Evolutionary conservation across 2,113 vertebrate species (phyloP), one percentile per base, ranked within the genome.

Genomic region (Etheostoma cragini): DNA sequence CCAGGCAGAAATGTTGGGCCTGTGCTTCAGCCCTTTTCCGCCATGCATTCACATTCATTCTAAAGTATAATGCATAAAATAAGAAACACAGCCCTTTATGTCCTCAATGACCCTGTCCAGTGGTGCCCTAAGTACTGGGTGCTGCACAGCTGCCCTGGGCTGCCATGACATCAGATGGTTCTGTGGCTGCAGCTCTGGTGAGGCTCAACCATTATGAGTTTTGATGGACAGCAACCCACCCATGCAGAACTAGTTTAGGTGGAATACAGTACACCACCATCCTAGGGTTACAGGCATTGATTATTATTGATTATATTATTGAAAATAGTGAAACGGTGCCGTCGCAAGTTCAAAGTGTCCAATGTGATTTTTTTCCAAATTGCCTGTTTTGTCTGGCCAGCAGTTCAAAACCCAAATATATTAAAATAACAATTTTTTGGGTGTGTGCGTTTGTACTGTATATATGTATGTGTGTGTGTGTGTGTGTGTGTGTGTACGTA

Each of bases 61-160:
- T 10, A 46, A 14, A 6, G 8, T 57, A 47, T 47, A 17, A 54
- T 64, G 76, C 58, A 22, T 35, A 33, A 61, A 81, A 84, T 80
- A 53, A 78, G 76, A 73, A 63, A 33, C 65, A 42, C 49, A 8
- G 24, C 38, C 50, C 49, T 60, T 60, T 2, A 7, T 81, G 85
- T 76, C 80, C 83, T 82, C 80, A 72, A 6, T 87, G 70, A 87
- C 77, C 83, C 61, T 16, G 49, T 67, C 53, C 77, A 82, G 79
- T 58, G 78, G 71, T 72, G 76, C 62, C 72, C 72, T 88, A 78
- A 88, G 64, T 79, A 78, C 75, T 88, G 79, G 83, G 68, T 81
- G 42, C 85, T 81, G 79, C 57, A 26, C 83, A 58, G 63, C 80
- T 78, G 81, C 78, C 75, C 42, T 63, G 81, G 50, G 42, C 69